Conservation (phyloP, 53 echinoderm and acorn worm species). For the Paracentrotus lividus region DNA sequence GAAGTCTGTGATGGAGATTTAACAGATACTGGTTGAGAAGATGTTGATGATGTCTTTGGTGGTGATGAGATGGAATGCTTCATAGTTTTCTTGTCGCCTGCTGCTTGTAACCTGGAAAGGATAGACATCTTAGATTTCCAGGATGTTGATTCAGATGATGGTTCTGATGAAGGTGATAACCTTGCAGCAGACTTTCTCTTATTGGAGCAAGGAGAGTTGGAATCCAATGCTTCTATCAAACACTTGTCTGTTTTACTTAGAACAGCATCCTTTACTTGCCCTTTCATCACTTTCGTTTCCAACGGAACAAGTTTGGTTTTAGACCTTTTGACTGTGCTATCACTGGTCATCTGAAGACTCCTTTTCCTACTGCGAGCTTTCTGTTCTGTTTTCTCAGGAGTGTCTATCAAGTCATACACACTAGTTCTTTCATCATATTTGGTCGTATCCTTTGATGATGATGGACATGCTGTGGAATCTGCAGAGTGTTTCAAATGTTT, state of each 20-base stretch:
- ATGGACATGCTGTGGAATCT: background rate
- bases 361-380: background rate
- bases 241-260: background rate
- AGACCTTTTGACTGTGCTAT: background rate
- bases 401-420: background rate
- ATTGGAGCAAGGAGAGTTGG: background rate
- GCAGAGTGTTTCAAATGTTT: background rate
- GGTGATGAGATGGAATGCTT: background rate
- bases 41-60: background rate
- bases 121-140: background rate
- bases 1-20: background rate
- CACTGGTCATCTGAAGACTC: background rate
- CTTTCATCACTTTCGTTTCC: background rate
- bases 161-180: background rate
- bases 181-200: background rate
- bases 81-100: background rate
- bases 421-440: background rate
- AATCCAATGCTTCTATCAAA: background rate
- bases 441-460: background rate
- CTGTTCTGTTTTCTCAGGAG: background rate
- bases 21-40: background rate
- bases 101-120: slow-evolving; percentile 5
- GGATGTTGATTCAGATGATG: background rate
- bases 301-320: background rate
- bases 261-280: background rate